Conservation (phyloP, 2,888 invertebrate species). For the Julus scanicus region DNA sequence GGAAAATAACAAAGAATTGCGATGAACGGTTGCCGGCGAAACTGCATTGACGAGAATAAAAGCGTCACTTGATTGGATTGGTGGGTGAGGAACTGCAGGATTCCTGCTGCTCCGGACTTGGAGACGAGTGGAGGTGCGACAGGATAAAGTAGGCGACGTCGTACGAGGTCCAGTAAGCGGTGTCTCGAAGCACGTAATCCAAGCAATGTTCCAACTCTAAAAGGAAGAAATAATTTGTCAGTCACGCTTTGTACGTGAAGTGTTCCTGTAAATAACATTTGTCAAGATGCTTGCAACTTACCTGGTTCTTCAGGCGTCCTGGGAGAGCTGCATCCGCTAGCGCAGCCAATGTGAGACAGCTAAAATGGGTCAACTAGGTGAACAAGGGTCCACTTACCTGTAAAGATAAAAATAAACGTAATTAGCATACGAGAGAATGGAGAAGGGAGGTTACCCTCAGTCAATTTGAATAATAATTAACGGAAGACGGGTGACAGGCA, state of each 20-base stretch:
- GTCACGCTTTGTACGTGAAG: neutral
- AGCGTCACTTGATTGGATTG: neutral
- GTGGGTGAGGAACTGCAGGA: slow-evolving; percentile 43
- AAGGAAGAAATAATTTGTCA: neutral
- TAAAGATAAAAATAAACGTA: too few species aligned
- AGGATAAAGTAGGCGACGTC: slow-evolving; percentile 75
- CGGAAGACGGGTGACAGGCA: too few species aligned
- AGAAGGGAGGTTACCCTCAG: too few species aligned
- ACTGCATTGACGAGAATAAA: neutral
- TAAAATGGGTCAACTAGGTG: too few species aligned
- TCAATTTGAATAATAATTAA: too few species aligned
- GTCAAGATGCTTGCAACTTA: neutral
- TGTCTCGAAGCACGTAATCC: slow-evolving; percentile 73
- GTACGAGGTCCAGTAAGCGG: slow-evolving; percentile 74
- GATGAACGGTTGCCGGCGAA: neutral
- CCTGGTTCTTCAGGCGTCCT: neutral
- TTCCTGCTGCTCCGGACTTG: neutral
- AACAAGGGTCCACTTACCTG: too few species aligned
- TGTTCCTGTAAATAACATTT: too few species aligned
- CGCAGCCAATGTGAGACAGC: too few species aligned
- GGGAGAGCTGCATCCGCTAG: neutral
- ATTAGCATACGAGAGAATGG: too few species aligned
- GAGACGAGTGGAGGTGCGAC: slow-evolving; percentile 67
- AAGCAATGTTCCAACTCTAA: slow-evolving; percentile 72
- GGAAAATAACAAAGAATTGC: neutral